These are phyloP conservation scores for Biston betularia DNA, from an alignment of 2,888 invertebrate species.

Conservation along the genomic window DNA sequence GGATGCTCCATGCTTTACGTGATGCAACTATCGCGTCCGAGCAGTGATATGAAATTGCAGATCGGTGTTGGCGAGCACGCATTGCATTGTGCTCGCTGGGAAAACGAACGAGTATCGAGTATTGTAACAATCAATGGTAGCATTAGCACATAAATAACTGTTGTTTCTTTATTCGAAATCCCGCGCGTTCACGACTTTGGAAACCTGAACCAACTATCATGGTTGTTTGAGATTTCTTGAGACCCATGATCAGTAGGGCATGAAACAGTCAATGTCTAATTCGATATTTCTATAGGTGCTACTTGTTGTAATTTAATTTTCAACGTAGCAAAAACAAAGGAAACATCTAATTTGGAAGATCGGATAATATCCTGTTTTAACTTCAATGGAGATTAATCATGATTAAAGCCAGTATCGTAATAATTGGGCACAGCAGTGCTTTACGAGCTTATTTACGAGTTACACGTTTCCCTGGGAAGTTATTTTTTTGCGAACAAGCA, in stretches of 20 bases:
- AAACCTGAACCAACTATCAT: constrained; percentile 35
- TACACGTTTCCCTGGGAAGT: constrained; percentile 67
- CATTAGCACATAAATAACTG: constrained; percentile 56
- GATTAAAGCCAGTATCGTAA: constrained; percentile 73
- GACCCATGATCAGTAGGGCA: too few species aligned
- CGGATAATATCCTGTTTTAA: constrained; percentile 55
- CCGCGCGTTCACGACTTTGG: constrained; percentile 45
- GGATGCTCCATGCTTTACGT: constrained; percentile 69
- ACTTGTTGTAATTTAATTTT: constrained; percentile 18
- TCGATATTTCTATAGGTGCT: neutral
- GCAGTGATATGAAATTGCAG: constrained; percentile 68
- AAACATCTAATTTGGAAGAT: constrained; percentile 45
- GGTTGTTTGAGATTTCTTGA: constrained; percentile 1
- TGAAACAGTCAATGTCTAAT: too few species aligned
- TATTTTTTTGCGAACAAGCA: constrained; percentile 67
- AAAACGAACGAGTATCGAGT: constrained; percentile 55
- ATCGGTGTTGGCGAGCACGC: constrained; percentile 57
- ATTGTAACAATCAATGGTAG: constrained; percentile 55
- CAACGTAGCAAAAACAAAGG: constrained; percentile 27
- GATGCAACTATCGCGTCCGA: constrained; percentile 77
- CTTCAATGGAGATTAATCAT: constrained; percentile 68
- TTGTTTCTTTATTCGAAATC: constrained; percentile 50
- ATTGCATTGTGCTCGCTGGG: constrained; percentile 65
- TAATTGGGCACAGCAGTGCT: constrained; percentile 73
- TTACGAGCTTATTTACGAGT: constrained; percentile 77